Conservation (phyloP, 2,888 invertebrate genomes). For the Heteropelma amictum region DNA sequence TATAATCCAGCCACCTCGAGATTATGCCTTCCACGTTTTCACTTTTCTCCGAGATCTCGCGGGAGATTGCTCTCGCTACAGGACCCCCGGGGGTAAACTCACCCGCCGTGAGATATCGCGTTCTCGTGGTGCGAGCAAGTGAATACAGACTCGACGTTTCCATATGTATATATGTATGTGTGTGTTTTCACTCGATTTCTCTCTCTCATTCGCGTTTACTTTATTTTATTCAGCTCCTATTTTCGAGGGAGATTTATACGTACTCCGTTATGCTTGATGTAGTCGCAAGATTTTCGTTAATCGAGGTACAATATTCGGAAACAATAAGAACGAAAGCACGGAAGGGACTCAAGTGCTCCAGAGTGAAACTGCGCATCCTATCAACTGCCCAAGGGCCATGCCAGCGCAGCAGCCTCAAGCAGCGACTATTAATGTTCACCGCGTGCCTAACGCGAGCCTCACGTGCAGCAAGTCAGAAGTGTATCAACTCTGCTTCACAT, state of each 20-base stretch:
- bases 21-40: conserved; percentile 61
- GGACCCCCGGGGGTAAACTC: conserved; percentile 43
- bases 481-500: too few relatives aligned
- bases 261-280: conserved; percentile 5
- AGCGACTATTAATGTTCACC: too few relatives aligned
- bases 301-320: conserved; percentile 27
- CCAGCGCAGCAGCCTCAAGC: too few relatives aligned
- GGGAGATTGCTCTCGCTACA: conserved; percentile 53
- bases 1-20: conserved; percentile 62
- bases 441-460: too few relatives aligned
- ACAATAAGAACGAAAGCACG: background rate
- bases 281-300: conserved; percentile 24
- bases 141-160: background rate
- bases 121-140: conserved; percentile 25
- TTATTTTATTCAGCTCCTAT: background rate
- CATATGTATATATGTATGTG: conserved; percentile 18
- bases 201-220: conserved; percentile 1
- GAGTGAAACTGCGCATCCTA: too few relatives aligned
- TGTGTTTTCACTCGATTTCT: too few relatives aligned
- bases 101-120: conserved; percentile 48
- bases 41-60: conserved; percentile 58
- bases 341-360: background rate
- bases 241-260: too few relatives aligned
- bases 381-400: too few relatives aligned
- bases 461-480: too few relatives aligned